Percentiles rank a stretch among this genome's conserved stretches.
phyloP scores from a whole-genome alignment of 2,797 vertebrate species.

The Rhynchonycteris naso region DNA sequence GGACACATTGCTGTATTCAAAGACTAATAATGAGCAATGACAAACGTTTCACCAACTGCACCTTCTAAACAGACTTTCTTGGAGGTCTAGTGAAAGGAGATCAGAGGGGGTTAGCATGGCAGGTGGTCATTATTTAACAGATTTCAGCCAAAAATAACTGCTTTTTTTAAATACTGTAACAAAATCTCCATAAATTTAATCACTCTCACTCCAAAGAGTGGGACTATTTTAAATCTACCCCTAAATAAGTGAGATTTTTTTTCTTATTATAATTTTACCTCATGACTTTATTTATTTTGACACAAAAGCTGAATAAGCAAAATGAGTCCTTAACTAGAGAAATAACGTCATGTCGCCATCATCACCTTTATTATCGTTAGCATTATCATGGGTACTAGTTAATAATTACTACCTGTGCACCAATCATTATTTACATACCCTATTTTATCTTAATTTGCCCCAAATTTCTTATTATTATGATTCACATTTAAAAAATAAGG shows the following conservation, averaged over 20 bases:
- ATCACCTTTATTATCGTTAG: neutral
- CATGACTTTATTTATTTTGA: neutral
- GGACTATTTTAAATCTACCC: neutral
- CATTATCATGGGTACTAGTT: neutral
- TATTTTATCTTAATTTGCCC: neutral
- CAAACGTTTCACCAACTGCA: neutral
- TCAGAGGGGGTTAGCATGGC: neutral
- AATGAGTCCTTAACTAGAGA: neutral
- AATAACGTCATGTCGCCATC: neutral
- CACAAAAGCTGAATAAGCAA: neutral
- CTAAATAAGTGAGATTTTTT: neutral
- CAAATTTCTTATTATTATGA: neutral
- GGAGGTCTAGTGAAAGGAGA: neutral
- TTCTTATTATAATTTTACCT: neutral
- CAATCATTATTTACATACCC: neutral
- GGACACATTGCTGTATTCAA: neutral
- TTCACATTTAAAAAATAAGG: neutral
- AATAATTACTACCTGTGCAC: neutral
- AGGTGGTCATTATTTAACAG: neutral
- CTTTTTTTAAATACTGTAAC: too few species aligned
- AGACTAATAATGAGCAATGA: conserved; percentile 18
- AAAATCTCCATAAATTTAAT: conserved; percentile 38
- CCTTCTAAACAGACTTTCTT: neutral
- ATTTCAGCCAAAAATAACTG: neutral
- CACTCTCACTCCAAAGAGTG: neutral